These are phyloP conservation scores for Grammomys dolichurus DNA, from an alignment of 2,113 vertebrate genomes.

Conservation along the genomic window DNA sequence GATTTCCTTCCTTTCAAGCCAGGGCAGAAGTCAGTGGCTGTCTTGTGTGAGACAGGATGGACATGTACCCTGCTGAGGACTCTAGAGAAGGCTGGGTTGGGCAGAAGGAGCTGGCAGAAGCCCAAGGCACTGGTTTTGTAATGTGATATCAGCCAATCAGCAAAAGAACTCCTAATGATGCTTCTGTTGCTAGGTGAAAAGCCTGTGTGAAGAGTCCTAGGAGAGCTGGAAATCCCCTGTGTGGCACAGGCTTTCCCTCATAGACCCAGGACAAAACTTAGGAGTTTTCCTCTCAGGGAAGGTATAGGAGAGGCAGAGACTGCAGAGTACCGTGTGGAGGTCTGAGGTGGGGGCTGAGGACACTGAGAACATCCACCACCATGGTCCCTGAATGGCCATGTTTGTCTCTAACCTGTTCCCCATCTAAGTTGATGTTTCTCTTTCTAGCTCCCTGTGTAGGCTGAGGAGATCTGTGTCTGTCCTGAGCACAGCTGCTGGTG, in stretches of 20 bases:
- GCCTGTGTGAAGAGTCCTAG: not conserved
- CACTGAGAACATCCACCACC: not conserved
- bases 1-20: not conserved
- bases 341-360: accelerated
- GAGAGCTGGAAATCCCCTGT: not conserved
- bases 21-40: too few species aligned
- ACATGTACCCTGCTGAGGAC: too few species aligned
- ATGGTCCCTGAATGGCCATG: too few species aligned
- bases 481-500: not conserved
- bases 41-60: too few species aligned
- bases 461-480: not conserved
- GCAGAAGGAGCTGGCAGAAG: not conserved
- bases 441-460: accelerated
- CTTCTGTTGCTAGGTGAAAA: not conserved
- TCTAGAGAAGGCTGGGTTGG: not conserved
- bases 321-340: not conserved
- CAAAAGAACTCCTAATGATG: not conserved
- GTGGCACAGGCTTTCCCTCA: accelerated
- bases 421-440: not conserved
- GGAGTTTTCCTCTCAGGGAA: not conserved
- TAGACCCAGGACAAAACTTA: accelerated
- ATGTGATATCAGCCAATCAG: conserved; percentile 9
- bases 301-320: accelerated
- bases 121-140: accelerated
- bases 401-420: accelerated